Base-by-base conservation (phyloP, 2,113 vertebrate genomes). In the Tretioscincus oriximinensis region DNA sequence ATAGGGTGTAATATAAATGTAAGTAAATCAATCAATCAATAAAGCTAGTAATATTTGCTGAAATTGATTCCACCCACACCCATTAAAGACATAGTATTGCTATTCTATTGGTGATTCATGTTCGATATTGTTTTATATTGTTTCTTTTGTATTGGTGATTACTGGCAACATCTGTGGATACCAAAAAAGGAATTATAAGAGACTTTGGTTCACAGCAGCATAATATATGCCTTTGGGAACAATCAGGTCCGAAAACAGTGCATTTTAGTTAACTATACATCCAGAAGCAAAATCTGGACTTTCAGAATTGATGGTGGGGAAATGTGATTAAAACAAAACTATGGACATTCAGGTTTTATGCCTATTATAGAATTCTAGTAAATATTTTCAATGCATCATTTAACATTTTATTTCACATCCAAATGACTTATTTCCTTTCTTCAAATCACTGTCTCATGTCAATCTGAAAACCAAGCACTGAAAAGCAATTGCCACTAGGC, bases 141-240 rank as follows among this genome's bases (percentile, higher is more conserved):
- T 16, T 14, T 75, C 70, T 82, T 88, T 81, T 66, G 69, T 74
- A 12, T 78, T 82, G 85, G 83, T 78, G 75, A 80, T 35, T 86
- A 9, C 87, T 54, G 79, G 29, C 35, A 74, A 65, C 88, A 86
- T 94, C 88, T 83, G 83, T 77, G 76, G 76, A 58, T 28, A 76
- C 54, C 18, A 47, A 76, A 2, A 41, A 60, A 87, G 84, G 84
- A 31, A 29, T 76, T 49, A 49, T 85, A 82, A 84, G 83, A 89
- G 86, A 64, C 81, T 91, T 91, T 68, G 85, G 63, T 74, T 78
- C 47, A 45, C 92, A 88, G 80, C 79, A 93, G 5, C 58, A 74
- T 86, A 67, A 86, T 84, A 85, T 31, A 26, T 28, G 16, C 6
- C n/a, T 28, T 54, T 20, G 16, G 10, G 51, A 73, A 31, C 58